phyloP scores from a whole-genome alignment of 1,140 invertebrate genomes.

The Drosophila micromelanica region DNA sequence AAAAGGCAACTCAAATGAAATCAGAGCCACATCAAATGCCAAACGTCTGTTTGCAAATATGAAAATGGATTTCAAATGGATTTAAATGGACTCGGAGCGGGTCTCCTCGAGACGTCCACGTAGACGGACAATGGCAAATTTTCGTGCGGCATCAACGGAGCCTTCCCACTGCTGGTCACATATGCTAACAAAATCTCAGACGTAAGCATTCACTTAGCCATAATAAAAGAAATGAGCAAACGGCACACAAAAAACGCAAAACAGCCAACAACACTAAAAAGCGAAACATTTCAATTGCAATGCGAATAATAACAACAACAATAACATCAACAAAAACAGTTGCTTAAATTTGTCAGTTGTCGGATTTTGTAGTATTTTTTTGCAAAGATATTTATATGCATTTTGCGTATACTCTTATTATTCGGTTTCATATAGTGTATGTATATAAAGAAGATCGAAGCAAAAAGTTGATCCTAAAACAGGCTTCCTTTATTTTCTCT shows the following conservation, averaged over 20 bases:
- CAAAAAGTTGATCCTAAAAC: too few species aligned
- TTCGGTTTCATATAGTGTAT: too few species aligned
- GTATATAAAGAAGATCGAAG: too few species aligned
- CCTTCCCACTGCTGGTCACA: neutral
- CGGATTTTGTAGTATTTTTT: slow-evolving; percentile 8
- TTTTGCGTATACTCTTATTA: neutral
- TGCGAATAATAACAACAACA: slow-evolving; percentile 12
- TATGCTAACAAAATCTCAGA: slow-evolving; percentile 62
- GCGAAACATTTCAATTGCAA: slow-evolving; percentile 58
- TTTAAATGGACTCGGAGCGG: slow-evolving; percentile 12
- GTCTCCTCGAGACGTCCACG: neutral
- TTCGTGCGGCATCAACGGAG: neutral
- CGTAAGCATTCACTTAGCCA: slow-evolving; percentile 75
- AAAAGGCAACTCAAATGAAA: slow-evolving; percentile 60
- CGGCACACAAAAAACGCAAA: slow-evolving; percentile 23
- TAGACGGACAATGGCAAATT: slow-evolving; percentile 39
- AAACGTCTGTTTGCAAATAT: slow-evolving; percentile 61
- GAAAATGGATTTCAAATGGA: slow-evolving; percentile 53
- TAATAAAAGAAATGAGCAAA: slow-evolving; percentile 60
- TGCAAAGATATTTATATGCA: neutral
- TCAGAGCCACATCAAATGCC: slow-evolving; percentile 54
- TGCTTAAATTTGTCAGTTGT: slow-evolving; percentile 20
- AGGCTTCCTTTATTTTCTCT: too few species aligned
- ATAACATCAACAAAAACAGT: slow-evolving; percentile 12
- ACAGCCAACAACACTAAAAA: slow-evolving; percentile 29